Conservation (phyloP, 1,140 invertebrate genomes). For the Helicoverpa armigera region DNA sequence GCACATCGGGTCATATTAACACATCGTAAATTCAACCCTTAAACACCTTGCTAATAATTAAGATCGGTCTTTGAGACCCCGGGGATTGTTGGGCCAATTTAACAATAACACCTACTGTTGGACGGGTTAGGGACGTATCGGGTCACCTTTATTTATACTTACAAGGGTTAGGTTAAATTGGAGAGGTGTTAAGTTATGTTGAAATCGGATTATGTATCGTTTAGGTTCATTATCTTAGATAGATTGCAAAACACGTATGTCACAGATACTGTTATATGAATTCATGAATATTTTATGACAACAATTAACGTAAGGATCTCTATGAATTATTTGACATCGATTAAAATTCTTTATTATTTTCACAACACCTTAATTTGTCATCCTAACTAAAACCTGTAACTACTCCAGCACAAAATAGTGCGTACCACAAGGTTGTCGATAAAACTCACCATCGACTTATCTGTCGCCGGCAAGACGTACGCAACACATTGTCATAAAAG, state of each 20-base stretch:
- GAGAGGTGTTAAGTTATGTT: conserved; percentile 14
- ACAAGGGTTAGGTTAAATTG: conserved; percentile 44
- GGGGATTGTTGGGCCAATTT: conserved; percentile 73
- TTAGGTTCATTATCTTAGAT: not conserved
- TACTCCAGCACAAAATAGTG: conserved; percentile 41
- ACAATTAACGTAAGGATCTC: no score
- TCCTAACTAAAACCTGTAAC: not conserved
- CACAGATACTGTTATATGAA: no score
- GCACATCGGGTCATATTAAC: conserved; percentile 77
- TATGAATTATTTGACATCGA: no score
- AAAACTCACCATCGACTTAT: conserved; percentile 71
- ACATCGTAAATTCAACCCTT: conserved; percentile 80
- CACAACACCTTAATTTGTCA: no score
- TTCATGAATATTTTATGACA: no score
- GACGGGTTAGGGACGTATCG: conserved; percentile 53
- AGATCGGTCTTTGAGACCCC: conserved; percentile 68
- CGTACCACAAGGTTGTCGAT: conserved; percentile 54
- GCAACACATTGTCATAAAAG: conserved; percentile 69
- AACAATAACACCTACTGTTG: conserved; percentile 63
- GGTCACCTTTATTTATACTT: conserved; percentile 57
- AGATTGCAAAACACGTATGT: no score
- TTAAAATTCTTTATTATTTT: no score
- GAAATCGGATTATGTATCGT: not conserved
- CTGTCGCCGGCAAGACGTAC: conserved; percentile 66
- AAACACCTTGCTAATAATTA: conserved; percentile 83